Evolutionary conservation across 2,888 invertebrate genomes (phyloP).

Genomic region (Rhodophaea formosa): DNA sequence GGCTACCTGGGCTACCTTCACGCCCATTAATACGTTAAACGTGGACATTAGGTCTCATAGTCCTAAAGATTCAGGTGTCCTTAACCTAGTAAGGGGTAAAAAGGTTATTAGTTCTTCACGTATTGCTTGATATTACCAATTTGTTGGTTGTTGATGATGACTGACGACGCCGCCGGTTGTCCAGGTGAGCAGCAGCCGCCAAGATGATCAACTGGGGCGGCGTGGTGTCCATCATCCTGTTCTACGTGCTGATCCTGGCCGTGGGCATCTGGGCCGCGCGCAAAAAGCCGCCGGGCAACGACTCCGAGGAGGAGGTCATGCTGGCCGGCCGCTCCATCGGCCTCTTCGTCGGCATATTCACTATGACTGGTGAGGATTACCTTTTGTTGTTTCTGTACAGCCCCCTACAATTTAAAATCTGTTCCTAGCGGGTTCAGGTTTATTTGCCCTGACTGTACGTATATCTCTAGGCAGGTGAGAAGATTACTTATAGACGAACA

Average conservation of each 20-base stretch:
- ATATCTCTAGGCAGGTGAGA: too few relatives aligned
- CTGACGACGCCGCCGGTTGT: neutral
- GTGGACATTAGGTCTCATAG: too few relatives aligned
- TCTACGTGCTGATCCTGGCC: slow-evolving; percentile 96
- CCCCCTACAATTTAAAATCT: too few relatives aligned
- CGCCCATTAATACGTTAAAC: too few relatives aligned
- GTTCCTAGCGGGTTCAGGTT: too few relatives aligned
- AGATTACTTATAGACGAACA: too few relatives aligned
- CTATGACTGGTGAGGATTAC: slow-evolving; percentile 92
- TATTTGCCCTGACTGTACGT: too few relatives aligned
- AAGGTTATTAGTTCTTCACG: too few relatives aligned
- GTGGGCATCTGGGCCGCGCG: slow-evolving; percentile 99
- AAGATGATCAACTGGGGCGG: slow-evolving; percentile 96
- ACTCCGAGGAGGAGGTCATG: slow-evolving; percentile 99
- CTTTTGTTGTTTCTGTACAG: neutral
- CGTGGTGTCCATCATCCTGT: slow-evolving; percentile 95
- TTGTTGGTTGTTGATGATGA: neutral
- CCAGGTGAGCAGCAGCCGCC: slow-evolving; percentile 34
- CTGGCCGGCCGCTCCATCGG: slow-evolving; percentile 98
- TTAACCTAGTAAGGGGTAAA: too few relatives aligned
- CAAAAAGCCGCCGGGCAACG: slow-evolving; percentile 93
- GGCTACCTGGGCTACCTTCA: too few relatives aligned
- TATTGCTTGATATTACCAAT: too few relatives aligned
- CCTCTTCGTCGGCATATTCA: slow-evolving; percentile 98
- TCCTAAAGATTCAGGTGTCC: too few relatives aligned